A percentile compares a stretch with the other conserved stretches of the same genome.
Evolutionary conservation across 2,113 vertebrate genomes (phyloP).

Genomic region (Nymphicus hollandicus): DNA sequence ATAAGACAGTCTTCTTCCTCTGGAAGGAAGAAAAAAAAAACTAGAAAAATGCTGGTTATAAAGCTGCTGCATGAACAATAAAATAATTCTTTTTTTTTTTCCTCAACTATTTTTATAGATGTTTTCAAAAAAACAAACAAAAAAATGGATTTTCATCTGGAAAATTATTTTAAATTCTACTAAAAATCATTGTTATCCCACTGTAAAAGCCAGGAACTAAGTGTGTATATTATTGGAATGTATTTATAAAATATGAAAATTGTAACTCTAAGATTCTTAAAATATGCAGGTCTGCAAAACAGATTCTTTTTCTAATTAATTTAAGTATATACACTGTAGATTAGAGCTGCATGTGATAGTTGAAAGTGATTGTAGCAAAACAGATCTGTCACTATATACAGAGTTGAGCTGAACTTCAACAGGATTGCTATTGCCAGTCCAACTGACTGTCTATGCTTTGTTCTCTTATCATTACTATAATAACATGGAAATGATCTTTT

Average conservation of each 20-base stretch:
- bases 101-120: neutral
- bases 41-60: neutral
- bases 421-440: neutral
- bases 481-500: neutral
- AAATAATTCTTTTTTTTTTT: neutral
- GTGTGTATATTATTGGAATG: neutral
- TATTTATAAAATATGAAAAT: neutral
- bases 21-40: neutral
- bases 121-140: neutral
- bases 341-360: neutral
- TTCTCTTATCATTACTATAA: neutral
- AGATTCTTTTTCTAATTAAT: neutral
- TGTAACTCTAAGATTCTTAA: neutral
- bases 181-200: neutral
- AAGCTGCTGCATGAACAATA: neutral
- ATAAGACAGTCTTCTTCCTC: neutral
- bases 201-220: neutral
- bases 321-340: neutral
- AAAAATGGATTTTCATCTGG: fast-evolving
- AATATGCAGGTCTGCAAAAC: neutral
- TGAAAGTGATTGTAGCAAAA: neutral
- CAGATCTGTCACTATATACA: neutral
- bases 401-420: neutral
- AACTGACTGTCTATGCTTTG: neutral
- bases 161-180: neutral